Conservation (phyloP, 2,888 invertebrate species). For the Epinotia brunnichana region DNA sequence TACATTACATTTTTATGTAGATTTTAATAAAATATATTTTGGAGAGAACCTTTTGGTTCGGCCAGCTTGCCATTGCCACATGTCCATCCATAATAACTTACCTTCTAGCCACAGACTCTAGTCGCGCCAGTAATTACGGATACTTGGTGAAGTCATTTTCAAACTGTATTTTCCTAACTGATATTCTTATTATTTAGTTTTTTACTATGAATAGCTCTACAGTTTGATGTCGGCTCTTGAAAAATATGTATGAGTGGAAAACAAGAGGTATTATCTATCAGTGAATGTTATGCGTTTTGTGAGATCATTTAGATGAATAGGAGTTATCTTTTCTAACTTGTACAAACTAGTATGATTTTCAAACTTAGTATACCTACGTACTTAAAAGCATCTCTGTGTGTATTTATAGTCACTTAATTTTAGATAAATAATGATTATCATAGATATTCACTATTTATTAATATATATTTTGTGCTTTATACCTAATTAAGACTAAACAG, state of each 20-base stretch:
- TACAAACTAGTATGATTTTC: conserved; percentile 61
- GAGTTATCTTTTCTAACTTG: conserved; percentile 60
- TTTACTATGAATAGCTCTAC: conserved; percentile 77
- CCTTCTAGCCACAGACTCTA: conserved; percentile 71
- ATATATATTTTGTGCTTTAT: conserved; percentile 70
- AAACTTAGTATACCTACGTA: conserved; percentile 60
- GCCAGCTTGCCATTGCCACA: conserved; percentile 79
- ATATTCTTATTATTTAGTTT: conserved; percentile 76
- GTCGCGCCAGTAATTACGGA: conserved; percentile 70
- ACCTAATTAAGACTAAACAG: conserved; percentile 65
- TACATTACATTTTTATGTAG: conserved; percentile 72
- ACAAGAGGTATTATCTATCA: conserved; percentile 69
- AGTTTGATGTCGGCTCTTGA: conserved; percentile 82
- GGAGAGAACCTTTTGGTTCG: conserved; percentile 61
- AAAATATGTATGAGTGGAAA: conserved; percentile 57
- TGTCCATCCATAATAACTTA: conserved; percentile 78
- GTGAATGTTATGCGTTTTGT: conserved; percentile 74
- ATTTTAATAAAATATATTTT: conserved; percentile 64
- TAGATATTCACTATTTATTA: conserved; percentile 54
- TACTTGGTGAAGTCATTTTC: conserved; percentile 65
- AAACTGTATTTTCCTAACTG: conserved; percentile 74
- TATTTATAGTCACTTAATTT: conserved; percentile 62
- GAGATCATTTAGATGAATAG: conserved; percentile 63
- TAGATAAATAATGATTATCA: conserved; percentile 52
- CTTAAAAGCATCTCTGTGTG: conserved; percentile 60